These are phyloP conservation scores for Spisula solida DNA, from an alignment of 2,888 invertebrate genomes.

Conservation along the genomic window DNA sequence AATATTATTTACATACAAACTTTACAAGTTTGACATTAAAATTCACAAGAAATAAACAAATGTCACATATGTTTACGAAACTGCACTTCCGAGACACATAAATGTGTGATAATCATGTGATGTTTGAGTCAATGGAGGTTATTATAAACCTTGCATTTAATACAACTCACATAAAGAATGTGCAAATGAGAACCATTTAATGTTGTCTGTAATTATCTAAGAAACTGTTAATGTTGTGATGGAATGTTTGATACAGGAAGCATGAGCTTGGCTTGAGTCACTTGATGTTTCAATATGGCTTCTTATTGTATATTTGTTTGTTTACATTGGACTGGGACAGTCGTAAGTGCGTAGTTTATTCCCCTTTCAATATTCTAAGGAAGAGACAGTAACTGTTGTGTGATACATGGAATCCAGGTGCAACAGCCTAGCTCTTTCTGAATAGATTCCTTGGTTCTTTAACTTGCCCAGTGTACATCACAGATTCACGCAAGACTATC, in stretches of 20 bases:
- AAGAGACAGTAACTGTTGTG: too few species aligned
- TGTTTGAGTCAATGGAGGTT: background rate
- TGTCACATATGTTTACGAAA: background rate
- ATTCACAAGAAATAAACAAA: constrained; percentile 11
- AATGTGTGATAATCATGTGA: background rate
- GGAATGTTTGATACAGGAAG: background rate
- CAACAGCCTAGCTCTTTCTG: too few species aligned
- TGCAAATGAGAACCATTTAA: background rate
- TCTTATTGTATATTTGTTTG: too few species aligned
- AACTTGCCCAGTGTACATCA: too few species aligned
- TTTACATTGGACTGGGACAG: too few species aligned
- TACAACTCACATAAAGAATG: background rate
- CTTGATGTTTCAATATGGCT: too few species aligned
- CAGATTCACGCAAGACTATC: too few species aligned
- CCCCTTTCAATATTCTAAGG: too few species aligned
- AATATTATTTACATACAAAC: background rate
- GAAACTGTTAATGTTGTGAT: background rate
- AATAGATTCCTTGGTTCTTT: too few species aligned
- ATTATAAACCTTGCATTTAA: background rate
- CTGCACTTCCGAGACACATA: background rate
- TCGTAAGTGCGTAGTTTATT: too few species aligned
- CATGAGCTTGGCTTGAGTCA: too few species aligned
- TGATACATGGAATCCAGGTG: too few species aligned
- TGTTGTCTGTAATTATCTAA: background rate
- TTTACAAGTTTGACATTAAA: constrained; percentile 2